A percentile compares a stretch with the other conserved stretches of the same genome.
phyloP scores from a whole-genome alignment of 1,140 invertebrate genomes.

The Lasioglossum baleicum region DNA sequence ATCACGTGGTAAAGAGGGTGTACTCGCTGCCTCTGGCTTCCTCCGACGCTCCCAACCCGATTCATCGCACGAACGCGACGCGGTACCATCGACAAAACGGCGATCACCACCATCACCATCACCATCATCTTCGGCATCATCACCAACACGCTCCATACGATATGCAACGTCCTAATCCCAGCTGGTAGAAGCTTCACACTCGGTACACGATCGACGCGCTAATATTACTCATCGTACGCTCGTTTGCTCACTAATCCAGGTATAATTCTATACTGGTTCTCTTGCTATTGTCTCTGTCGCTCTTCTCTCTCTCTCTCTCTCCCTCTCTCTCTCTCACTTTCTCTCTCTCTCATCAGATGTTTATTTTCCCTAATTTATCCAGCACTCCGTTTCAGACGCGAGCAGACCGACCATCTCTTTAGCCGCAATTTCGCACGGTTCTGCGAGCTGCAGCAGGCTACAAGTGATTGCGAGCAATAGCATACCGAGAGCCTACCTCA shows the following conservation, averaged over 20 bases:
- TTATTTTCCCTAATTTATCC: constrained; percentile 4
- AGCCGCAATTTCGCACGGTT: neutral
- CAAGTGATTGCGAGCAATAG: neutral
- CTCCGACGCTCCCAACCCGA: constrained; percentile 75
- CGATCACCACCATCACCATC: constrained; percentile 72
- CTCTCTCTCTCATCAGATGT: constrained; percentile 3
- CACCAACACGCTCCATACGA: constrained; percentile 74
- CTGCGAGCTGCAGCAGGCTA: neutral
- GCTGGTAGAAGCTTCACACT: constrained; percentile 71
- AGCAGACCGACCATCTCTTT: neutral
- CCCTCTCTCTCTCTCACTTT: constrained; percentile 26
- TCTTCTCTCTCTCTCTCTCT: constrained; percentile 18
- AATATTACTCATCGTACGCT: constrained; percentile 54
- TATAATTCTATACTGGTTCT: constrained; percentile 61
- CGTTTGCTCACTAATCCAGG: constrained; percentile 62
- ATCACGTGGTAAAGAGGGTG: constrained; percentile 76
- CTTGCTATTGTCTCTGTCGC: constrained; percentile 45
- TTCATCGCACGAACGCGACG: constrained; percentile 77
- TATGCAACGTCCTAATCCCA: constrained; percentile 76
- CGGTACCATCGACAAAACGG: constrained; percentile 75
- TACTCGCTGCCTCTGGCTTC: constrained; percentile 81
- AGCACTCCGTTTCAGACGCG: neutral
- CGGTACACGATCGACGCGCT: constrained; percentile 46
- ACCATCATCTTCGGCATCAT: constrained; percentile 66
- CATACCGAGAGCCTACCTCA: neutral